Evolutionary conservation across 2,888 invertebrate genomes (phyloP).

Genomic region (Alentia gelatinosa): DNA sequence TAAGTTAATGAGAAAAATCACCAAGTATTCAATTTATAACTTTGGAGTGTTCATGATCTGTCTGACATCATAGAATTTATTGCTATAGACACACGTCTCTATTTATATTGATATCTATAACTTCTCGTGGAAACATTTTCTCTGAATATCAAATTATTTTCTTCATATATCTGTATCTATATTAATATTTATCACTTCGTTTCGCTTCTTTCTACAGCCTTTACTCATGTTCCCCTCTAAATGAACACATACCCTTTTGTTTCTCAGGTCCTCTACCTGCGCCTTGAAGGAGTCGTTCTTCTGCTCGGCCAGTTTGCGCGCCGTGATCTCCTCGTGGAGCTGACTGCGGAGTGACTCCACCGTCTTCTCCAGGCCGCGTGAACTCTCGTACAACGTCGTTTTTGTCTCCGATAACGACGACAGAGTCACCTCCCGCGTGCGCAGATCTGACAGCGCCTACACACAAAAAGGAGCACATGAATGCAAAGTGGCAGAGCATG

Average conservation of each 20-base stretch:
- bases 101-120: too few relatives aligned
- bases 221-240: background rate
- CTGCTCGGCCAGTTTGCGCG: conserved; percentile 71
- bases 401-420: conserved; percentile 65
- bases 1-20: too few relatives aligned
- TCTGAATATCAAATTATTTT: too few relatives aligned
- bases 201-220: background rate
- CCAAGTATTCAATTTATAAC: too few relatives aligned
- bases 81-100: too few relatives aligned
- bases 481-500: too few relatives aligned
- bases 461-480: too few relatives aligned
- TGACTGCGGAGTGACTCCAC: conserved; percentile 68
- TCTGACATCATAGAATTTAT: too few relatives aligned
- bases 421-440: conserved; percentile 69
- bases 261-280: conserved; percentile 69
- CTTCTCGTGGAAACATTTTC: too few relatives aligned
- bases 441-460: conserved; percentile 69
- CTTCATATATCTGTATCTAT: too few relatives aligned
- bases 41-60: too few relatives aligned
- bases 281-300: conserved; percentile 69
- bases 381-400: conserved; percentile 67
- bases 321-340: conserved; percentile 70
- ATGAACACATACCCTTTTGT: conserved; percentile 68
- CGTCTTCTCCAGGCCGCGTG: conserved; percentile 65
- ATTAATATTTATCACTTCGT: too few relatives aligned